These are phyloP conservation scores for Cecropterus lyciades DNA, from an alignment of 1,140 invertebrate genomes.

Conservation along the genomic window DNA sequence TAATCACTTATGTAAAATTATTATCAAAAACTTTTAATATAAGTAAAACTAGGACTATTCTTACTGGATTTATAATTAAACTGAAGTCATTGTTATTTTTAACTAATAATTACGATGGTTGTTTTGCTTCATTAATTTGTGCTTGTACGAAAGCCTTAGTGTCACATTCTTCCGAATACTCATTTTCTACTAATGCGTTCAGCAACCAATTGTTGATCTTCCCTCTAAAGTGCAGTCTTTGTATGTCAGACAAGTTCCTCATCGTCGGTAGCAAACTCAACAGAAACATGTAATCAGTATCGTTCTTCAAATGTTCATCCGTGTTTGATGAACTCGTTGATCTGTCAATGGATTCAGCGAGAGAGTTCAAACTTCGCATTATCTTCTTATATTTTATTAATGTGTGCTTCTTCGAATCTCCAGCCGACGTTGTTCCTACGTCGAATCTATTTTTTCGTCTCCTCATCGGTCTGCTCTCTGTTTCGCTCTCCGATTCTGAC, in stretches of 20 bases:
- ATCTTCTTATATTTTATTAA: slow-evolving; percentile 21
- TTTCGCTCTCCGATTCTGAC: slow-evolving; percentile 10
- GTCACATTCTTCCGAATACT: slow-evolving; percentile 32
- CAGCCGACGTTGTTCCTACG: background rate
- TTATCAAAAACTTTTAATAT: too few species aligned
- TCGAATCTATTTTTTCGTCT: background rate
- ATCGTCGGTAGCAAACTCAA: slow-evolving; percentile 44
- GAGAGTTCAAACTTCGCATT: slow-evolving; percentile 9
- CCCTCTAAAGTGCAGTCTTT: slow-evolving; percentile 44
- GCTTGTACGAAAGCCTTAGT: slow-evolving; percentile 28
- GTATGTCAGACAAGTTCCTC: slow-evolving; percentile 42
- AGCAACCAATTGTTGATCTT: slow-evolving; percentile 48
- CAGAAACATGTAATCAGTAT: slow-evolving; percentile 44
- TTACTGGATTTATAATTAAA: too few species aligned
- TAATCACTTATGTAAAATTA: too few species aligned
- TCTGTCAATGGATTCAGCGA: background rate
- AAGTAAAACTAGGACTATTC: too few species aligned
- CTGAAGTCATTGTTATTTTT: background rate
- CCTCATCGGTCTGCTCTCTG: background rate
- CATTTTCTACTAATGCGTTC: slow-evolving; percentile 38
- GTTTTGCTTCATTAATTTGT: slow-evolving; percentile 9
- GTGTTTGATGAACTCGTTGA: slow-evolving; percentile 4
- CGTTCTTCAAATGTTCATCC: slow-evolving; percentile 23
- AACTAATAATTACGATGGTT: too few species aligned
- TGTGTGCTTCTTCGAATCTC: slow-evolving; percentile 5